phyloP scores from a whole-genome alignment of 2,113 vertebrate species.

The Xyrauchen texanus region DNA sequence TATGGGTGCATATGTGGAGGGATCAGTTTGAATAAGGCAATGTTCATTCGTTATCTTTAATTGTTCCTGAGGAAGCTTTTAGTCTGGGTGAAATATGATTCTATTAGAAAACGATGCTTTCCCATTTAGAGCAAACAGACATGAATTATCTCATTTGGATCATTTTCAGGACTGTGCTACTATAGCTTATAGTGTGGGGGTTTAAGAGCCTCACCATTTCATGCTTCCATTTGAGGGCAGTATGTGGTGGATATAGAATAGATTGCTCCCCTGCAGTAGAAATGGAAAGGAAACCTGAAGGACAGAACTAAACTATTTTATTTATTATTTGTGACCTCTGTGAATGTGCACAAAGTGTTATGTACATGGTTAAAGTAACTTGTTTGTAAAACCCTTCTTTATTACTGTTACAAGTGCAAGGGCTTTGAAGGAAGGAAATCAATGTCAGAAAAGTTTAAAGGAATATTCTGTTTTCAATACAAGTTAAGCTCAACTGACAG shows the following conservation, averaged over 20 bases:
- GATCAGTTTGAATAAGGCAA: constrained; percentile 69
- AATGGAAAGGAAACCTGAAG: constrained; percentile 39
- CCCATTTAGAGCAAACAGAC: constrained; percentile 58
- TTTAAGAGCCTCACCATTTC: constrained; percentile 38
- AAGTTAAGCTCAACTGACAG: too few relatives aligned
- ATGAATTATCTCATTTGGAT: constrained; percentile 60
- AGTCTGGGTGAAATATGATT: constrained; percentile 71
- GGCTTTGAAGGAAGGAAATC: background rate
- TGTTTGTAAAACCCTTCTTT: too few relatives aligned
- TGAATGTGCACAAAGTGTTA: too few relatives aligned
- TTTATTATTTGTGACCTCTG: background rate
- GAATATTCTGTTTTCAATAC: background rate
- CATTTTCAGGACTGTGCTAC: constrained; percentile 55
- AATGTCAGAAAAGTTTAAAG: background rate
- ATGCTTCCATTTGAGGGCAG: too few relatives aligned
- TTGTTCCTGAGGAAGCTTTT: constrained; percentile 79
- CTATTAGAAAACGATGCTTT: constrained; percentile 66
- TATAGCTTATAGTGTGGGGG: constrained; percentile 39
- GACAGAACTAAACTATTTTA: constrained; percentile 29
- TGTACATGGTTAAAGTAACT: too few relatives aligned
- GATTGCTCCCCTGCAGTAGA: constrained; percentile 16
- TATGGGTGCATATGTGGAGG: constrained; percentile 68
- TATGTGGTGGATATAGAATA: constrained; percentile 19
- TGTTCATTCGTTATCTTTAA: constrained; percentile 77
- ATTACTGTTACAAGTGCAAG: background rate